Evolutionary conservation across 2,888 invertebrate genomes (phyloP).

Genomic region (Phaedon cochleariae): DNA sequence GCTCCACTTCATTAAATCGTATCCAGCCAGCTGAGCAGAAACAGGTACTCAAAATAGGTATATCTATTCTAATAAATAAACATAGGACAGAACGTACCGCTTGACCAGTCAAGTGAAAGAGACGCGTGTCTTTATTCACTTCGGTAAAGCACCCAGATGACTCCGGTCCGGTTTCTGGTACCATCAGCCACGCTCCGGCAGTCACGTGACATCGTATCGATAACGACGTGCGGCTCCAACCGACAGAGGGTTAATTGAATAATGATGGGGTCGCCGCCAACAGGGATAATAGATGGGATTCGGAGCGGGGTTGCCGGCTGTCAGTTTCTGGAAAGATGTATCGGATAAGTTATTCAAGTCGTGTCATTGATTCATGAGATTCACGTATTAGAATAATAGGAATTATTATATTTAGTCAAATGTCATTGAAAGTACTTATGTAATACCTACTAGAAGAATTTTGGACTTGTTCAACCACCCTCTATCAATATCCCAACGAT

Average conservation of each 20-base stretch:
- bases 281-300: no score
- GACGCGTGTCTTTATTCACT: conserved; percentile 10
- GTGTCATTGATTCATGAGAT: no score
- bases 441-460: no score
- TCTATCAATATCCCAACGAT: no score
- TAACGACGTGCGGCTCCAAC: neutral
- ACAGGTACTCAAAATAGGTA: neutral
- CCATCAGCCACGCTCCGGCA: conserved; percentile 13
- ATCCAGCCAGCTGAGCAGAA: neutral
- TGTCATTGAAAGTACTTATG: no score
- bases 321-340: no score
- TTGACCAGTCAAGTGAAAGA: conserved; percentile 19
- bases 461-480: no score
- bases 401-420: no score
- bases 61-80: neutral
- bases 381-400: no score
- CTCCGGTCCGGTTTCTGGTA: conserved; percentile 2
- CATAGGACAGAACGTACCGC: conserved; percentile 5
- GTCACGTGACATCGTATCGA: conserved; percentile 5
- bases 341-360: no score
- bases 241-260: conserved; percentile 20
- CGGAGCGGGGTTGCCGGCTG: no score
- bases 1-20: neutral
- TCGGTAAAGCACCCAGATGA: conserved; percentile 15
- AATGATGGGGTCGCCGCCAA: neutral